A percentile compares a stretch with the other conserved stretches of the same genome.
These are phyloP conservation scores for Leptoclinus maculatus DNA, from an alignment of 2,797 vertebrate genomes.

Conservation along the genomic window DNA sequence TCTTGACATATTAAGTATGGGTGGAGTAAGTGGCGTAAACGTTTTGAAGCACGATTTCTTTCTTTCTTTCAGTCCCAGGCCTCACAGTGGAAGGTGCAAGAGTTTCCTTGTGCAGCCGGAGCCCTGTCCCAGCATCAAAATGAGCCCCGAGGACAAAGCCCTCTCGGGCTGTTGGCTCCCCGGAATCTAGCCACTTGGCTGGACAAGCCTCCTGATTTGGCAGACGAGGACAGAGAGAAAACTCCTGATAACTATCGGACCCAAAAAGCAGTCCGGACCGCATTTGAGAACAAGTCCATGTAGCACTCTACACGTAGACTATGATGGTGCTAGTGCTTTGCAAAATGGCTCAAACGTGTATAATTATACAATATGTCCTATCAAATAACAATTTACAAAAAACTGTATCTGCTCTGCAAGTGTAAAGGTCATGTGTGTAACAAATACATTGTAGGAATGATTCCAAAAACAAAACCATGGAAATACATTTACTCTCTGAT, in stretches of 20 bases:
- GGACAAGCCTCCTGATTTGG: slow-evolving; percentile 63
- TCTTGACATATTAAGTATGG: slow-evolving; percentile 53
- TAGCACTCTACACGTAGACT: background rate
- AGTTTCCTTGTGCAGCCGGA: slow-evolving; percentile 57
- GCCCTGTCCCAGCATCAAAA: slow-evolving; percentile 76
- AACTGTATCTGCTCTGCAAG: background rate
- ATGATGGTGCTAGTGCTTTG: background rate
- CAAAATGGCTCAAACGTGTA: background rate
- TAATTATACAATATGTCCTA: background rate
- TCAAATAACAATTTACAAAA: background rate
- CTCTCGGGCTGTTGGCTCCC: slow-evolving; percentile 76
- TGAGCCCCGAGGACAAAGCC: slow-evolving; percentile 76
- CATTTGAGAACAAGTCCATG: slow-evolving; percentile 45
- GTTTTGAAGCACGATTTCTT: slow-evolving; percentile 36
- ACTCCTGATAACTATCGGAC: slow-evolving; percentile 58
- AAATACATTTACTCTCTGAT: background rate
- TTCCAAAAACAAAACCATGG: background rate
- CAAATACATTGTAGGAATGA: background rate
- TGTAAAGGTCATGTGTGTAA: background rate
- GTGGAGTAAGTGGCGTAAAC: slow-evolving; percentile 54
- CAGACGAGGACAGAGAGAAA: slow-evolving; percentile 53
- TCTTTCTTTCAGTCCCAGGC: slow-evolving; percentile 45
- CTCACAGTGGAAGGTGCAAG: slow-evolving; percentile 55
- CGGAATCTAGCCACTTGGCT: slow-evolving; percentile 78
- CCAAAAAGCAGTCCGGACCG: slow-evolving; percentile 26